Conservation (phyloP, 2,888 invertebrate genomes). For the Drosophila sordidula region DNA sequence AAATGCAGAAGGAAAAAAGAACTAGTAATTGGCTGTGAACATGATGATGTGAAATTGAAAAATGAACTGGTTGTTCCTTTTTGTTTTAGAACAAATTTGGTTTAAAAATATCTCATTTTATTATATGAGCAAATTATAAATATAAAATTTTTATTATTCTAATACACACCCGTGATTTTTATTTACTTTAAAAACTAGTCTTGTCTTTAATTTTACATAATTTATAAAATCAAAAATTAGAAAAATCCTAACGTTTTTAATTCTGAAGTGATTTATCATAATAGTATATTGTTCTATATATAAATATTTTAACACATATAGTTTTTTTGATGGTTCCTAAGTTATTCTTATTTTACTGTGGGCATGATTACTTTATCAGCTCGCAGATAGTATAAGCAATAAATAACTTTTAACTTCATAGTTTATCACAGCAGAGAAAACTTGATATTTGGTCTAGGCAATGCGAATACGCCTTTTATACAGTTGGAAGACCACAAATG, state of each 20-base stretch:
- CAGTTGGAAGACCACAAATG: conserved; percentile 64
- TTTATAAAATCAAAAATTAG: no score
- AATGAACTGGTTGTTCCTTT: conserved; percentile 3
- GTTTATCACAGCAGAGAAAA: conserved; percentile 35
- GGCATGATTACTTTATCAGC: not conserved
- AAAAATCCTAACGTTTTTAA: no score
- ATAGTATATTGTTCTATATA: no score
- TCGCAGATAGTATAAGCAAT: conserved; percentile 10
- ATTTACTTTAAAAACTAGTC: no score
- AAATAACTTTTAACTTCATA: conserved; percentile 11
- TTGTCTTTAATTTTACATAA: no score
- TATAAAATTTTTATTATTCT: no score
- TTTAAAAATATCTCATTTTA: not conserved
- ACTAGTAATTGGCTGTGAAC: conserved; percentile 19
- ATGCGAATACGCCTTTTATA: conserved; percentile 74
- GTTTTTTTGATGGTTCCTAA: conserved; percentile 6
- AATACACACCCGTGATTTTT: no score
- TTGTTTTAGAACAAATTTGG: not conserved
- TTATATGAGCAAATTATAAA: no score
- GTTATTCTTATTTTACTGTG: conserved; percentile 6
- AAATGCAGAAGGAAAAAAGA: not conserved
- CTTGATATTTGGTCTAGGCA: conserved; percentile 49
- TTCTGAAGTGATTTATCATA: no score
- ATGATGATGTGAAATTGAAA: not conserved
- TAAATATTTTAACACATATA: no score